Conservation (phyloP, 2,888 invertebrate species). For the Xestoiulus laeticollis region DNA sequence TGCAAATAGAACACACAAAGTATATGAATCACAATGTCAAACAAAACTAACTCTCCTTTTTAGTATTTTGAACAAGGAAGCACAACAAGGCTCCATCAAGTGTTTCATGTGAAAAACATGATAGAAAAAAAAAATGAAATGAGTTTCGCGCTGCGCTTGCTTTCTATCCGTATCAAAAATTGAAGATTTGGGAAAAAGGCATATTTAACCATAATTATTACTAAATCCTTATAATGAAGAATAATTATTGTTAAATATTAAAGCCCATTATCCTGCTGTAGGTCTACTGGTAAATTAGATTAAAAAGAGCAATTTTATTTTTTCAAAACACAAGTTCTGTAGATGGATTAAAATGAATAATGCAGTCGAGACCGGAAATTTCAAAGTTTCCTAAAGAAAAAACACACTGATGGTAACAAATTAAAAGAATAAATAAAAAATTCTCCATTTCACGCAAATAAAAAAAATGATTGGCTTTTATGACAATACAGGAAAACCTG, state of each 20-base stretch:
- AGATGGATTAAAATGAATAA: neutral
- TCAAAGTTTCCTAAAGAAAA: neutral
- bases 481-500: no score
- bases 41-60: neutral
- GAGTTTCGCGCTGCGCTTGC: no score
- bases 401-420: no score
- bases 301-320: neutral
- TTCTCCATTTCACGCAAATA: neutral
- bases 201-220: neutral
- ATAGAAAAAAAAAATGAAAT: no score
- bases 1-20: neutral
- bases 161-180: no score
- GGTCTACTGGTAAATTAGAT: neutral
- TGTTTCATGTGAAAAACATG: no score
- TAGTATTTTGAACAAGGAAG: neutral
- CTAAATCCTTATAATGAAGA: neutral
- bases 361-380: neutral
- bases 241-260: neutral
- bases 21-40: neutral
- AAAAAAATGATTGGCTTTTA: neutral
- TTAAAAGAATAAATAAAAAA: no score
- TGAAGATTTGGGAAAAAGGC: no score
- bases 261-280: neutral
- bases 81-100: neutral
- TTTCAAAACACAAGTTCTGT: neutral